Evolutionary conservation across 2,113 vertebrate genomes (phyloP).

Genomic region (Silurus meridionalis): DNA sequence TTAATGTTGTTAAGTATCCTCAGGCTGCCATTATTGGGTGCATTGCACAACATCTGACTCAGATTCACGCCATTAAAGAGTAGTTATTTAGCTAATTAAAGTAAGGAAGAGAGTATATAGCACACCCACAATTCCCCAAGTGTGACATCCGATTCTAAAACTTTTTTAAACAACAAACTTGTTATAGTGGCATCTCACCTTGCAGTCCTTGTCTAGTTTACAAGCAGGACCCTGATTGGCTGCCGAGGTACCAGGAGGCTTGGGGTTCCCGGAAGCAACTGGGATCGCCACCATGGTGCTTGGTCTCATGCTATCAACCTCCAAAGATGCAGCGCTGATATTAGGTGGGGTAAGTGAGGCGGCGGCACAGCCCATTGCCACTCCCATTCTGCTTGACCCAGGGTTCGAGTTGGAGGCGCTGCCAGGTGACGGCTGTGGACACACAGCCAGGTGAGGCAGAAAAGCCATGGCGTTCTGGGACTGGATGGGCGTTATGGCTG

Average conservation of each 20-base stretch:
- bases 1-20: not conserved
- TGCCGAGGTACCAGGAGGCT: constrained; percentile 67
- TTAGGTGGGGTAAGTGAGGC: constrained; percentile 79
- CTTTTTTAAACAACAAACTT: not conserved
- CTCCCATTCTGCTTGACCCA: constrained; percentile 65
- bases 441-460: constrained; percentile 73
- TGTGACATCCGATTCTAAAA: not conserved
- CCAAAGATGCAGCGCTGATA: constrained; percentile 76
- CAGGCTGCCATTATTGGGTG: not conserved
- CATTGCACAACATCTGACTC: constrained; percentile 12
- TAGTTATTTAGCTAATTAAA: constrained; percentile 3
- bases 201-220: constrained; percentile 87
- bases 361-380: constrained; percentile 80
- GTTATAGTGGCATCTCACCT: constrained; percentile 70
- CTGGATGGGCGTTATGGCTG: constrained; percentile 89
- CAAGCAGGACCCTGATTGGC: constrained; percentile 66
- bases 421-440: constrained; percentile 67
- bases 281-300: constrained; percentile 65
- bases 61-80: not conserved
- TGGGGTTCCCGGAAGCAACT: constrained; percentile 66
- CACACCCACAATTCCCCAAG: not conserved
- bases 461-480: constrained; percentile 76
- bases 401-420: constrained; percentile 60
- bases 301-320: constrained; percentile 76
- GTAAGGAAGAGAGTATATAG: not conserved